Base-by-base conservation (phyloP, 1,140 invertebrate species). In the Stratiolaelaps scimitus region DNA sequence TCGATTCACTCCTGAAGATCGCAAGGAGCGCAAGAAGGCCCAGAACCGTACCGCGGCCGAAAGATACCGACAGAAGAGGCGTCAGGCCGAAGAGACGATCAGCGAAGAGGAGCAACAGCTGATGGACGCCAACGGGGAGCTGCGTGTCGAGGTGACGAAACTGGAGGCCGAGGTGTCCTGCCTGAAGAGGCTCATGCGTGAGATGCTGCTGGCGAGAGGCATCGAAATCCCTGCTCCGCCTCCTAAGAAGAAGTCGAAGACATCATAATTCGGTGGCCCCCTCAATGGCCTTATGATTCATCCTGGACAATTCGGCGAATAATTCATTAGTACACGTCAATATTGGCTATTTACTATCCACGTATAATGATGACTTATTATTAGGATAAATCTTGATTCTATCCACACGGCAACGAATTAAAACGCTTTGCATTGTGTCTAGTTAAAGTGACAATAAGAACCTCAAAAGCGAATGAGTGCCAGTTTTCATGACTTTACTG, bases 111-210 rank as follows among this genome's bases (percentile, higher is more conserved):
- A 60, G 10, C 53, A 60, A 23, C 13, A 60, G 53, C 53, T 60
- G 17, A 60, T 60, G 15, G 53, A 60, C 23, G 53, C 15, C 17
- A 60, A 19, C 23, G 34, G 13, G 26, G 53, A 23, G 53, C 53
- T 60, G 26, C 26, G 34, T 17, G 26, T 23, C 53, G 53, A 60
- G 53, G 53, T 60, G 2, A 60, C 53, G 23, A 60, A 60, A 34
- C 53, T 60, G 13, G 26, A 23, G 23, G 53, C 53, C 23, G 53
- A 60, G 26, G 20, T 19, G 34, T 60, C 53, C 15, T 60, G 53
- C 26, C 53, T 60, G 20, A 60, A 60, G 53, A 26, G 53, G 34
- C 53, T 60, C 53, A 60, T 60, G 53, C 53, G 53, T 19, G 53
- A 60, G 0, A 26, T 60, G 53, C 53, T 60, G 53, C 53, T 19